phyloP scores from a whole-genome alignment of 2,888 invertebrate species.

The Polietes domitor region DNA sequence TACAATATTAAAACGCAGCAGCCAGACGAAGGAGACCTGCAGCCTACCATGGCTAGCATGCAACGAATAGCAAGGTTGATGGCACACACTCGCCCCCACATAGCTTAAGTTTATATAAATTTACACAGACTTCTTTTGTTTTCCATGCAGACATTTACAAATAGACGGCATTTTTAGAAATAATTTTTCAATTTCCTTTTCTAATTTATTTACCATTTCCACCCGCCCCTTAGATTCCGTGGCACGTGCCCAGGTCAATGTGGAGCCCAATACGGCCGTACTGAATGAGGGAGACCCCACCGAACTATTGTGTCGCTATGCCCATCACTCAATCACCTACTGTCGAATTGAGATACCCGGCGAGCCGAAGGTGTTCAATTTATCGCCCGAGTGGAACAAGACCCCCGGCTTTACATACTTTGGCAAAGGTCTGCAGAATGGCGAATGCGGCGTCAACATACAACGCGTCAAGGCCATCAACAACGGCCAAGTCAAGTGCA shows the following conservation, averaged over 20 bases:
- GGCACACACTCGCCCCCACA: neutral
- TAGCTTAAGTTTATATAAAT: neutral
- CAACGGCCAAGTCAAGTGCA: constrained; percentile 88
- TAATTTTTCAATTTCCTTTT: constrained; percentile 53
- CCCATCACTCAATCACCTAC: constrained; percentile 75
- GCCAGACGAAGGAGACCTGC: neutral
- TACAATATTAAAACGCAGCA: constrained; percentile 29
- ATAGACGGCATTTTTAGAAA: neutral
- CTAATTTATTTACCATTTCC: constrained; percentile 51
- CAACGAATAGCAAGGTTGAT: neutral
- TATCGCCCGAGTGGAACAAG: constrained; percentile 81
- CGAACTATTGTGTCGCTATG: constrained; percentile 77
- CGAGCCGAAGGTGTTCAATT: constrained; percentile 79
- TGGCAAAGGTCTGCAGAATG: constrained; percentile 83
- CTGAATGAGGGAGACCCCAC: constrained; percentile 78
- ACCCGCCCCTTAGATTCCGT: constrained; percentile 73
- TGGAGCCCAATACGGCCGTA: constrained; percentile 77
- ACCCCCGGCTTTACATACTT: constrained; percentile 82
- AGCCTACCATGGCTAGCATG: neutral
- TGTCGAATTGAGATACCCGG: constrained; percentile 82
- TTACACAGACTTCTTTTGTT: constrained; percentile 2
- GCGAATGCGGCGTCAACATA: constrained; percentile 88
- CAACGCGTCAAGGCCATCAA: constrained; percentile 84
- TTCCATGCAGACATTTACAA: neutral
- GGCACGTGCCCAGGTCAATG: constrained; percentile 76